phyloP scores from a whole-genome alignment of 2,113 vertebrate species.

The Corythoichthys haematopterus region DNA sequence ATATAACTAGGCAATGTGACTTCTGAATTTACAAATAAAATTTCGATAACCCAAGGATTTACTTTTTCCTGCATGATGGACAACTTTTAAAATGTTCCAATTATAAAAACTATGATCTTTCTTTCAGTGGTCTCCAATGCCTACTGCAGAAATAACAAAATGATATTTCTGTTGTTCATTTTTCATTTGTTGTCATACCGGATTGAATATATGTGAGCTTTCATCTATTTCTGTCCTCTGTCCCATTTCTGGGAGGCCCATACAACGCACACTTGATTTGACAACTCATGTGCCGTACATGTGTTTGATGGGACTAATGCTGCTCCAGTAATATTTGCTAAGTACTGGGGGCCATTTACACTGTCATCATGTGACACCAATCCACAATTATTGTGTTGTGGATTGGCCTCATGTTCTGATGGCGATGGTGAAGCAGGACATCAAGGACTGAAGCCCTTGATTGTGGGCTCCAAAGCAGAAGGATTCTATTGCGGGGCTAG shows the following conservation, averaged over 20 bases:
- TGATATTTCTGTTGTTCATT: constrained; percentile 31
- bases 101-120: constrained; percentile 13
- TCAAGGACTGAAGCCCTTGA: no score
- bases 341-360: no score
- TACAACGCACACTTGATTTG: neutral
- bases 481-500: no score
- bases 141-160: constrained; percentile 20
- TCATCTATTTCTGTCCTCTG: constrained; percentile 20
- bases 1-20: constrained; percentile 23
- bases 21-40: constrained; percentile 16
- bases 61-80: constrained; percentile 20
- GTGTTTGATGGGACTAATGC: constrained; percentile 18
- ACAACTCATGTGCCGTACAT: constrained; percentile 5
- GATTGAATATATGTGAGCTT: constrained; percentile 12
- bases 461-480: no score
- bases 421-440: no score
- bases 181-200: constrained; percentile 14
- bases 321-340: neutral
- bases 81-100: constrained; percentile 19
- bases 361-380: no score
- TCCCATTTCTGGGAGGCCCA: neutral
- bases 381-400: no score
- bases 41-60: constrained; percentile 34
- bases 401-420: no score
- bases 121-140: constrained; percentile 14